Evolutionary conservation across 2,797 vertebrate species (phyloP), one percentile per base, ranked within the genome.

Genomic region (Heliangelus exortis): DNA sequence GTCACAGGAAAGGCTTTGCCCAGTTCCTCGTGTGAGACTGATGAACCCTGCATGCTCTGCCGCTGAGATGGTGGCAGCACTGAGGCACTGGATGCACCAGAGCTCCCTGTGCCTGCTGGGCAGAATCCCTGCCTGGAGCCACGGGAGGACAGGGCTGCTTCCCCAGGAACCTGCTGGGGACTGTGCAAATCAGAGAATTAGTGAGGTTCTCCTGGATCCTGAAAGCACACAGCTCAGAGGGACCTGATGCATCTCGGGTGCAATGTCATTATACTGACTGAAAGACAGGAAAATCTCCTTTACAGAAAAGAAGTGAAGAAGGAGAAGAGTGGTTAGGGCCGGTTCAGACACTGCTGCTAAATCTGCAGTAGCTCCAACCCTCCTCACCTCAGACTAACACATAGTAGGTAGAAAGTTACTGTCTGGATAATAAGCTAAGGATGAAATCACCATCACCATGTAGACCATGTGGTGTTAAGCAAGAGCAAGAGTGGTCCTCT

Each of bases 331-430:
- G 68, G 55, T 89, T 94, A 96, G 96, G 94, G 96, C 94, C 93
- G 83, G 96, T 97, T 97, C 96, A 96, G 91, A 96, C 87, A 33
- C 84, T 69, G 85, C 86, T 87, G 71, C 84, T 76, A 88, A 87
- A 65, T 33, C 90, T 74, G 68, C 76, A 57, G 71, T 59, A 93
- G 63, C 72, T 31, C 23, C 43, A 93, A 6, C 43, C 45, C 31
- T 66, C 68, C 55, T 86, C 39, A 1, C 13, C 21, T 45, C 58
- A 50, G 65, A 36, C 18, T 51, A 16, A 34, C 4, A 1, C 34
- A 77, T 58, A 65, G 50, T 45, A 34, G 48, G 71, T 36, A 51
- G 63, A 86, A 76, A 45, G 10, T 51, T 77, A 10, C 55, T 62
- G 31, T 57, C 77, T 65, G 39, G 41, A 53, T 84, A 3, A 50